Evolutionary conservation across 2,888 invertebrate species (phyloP), one percentile per base, ranked within the genome.

Genomic region (Calephelis perditalis): DNA sequence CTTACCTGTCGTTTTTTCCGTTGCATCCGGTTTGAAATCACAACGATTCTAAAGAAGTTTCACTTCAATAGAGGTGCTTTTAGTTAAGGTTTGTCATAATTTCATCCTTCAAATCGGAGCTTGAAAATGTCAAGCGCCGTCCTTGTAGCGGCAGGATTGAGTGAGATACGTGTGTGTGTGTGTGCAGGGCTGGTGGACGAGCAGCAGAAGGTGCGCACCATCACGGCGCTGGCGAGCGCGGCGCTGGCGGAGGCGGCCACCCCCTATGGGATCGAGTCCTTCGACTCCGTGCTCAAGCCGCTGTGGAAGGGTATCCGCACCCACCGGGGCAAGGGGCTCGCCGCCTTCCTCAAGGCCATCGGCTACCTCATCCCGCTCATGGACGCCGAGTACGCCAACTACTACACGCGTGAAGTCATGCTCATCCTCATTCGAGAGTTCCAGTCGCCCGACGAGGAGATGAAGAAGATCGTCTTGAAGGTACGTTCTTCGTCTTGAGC

Each of bases 391-490:
- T 99, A 99, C 77, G 99, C 99, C 0, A 99, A 99, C 85, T 99
- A 99, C 84, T 99, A 99, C 79, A 99, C 99, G 1, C 93, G 99
- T 71, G 99, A 99, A 95, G 99, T 99, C 81, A 98, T 98, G 98
- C 77, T 91, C 44, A 99, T 99, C 83, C 92, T 99, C 37, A 99
- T 99, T 73, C 94, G 99, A 85, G 99, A 99, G 92, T 99, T 99
- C 85, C 99, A 99, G 87, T 99, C 99, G 62, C 99, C 99, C 0
- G 99, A 99, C 83, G 99, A 99, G 84, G 99, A 99, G 92, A 99
- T 99, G 99, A 99, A 99, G 86, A 99, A 99, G 82, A 99, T 99
- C 90, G 99, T 99, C 0, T 92, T 99, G 67, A 99, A 99, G 92
- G 97, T 95, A 67, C 6, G 40, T 26, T 26, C 4, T 26, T 26